Evolutionary conservation across 1,140 invertebrate genomes (phyloP), one percentile per base, ranked within the genome.

Genomic region (Caerostris darwini): DNA sequence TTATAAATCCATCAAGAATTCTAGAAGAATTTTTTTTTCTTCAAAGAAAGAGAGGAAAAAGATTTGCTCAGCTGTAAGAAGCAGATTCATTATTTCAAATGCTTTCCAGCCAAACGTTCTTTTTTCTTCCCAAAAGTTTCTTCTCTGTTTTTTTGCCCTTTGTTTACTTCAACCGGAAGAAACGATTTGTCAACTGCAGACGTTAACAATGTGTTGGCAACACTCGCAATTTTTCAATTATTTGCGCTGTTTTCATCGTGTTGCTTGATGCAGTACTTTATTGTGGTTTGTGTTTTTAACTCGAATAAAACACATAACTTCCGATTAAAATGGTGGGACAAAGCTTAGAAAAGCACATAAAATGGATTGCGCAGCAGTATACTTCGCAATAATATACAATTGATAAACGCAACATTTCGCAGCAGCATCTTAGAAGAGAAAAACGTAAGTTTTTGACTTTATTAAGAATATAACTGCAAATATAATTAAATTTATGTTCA

Each of bases 11-110:
- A 58, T 7, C 7, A 54, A 56, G 14, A 14, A 8, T 14, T 61
- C 19, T 10, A 64, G 85, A 5, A 53, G 50, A 57, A 85, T 85
- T 7, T 8, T 34, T 71, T 83, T n/a, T n/a, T n/a, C n/a, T n/a
- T 34, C 54, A 64, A 64, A 87, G 64, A 34, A n/a, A 87, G 17
- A 87, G 54, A 61, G 34, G 53, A 2, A 61, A 87, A 64, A 61
- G 59, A 64, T 87, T 87, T 87, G 12, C 53, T 7, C 87, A 90
- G 87, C 50, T 90, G 87, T 50, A 6, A 34, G 64, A 54, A 71
- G 87, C 87, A 90, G 64, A 90, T 90, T 71, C 87, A 90, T 90
- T 90, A 90, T 71, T 57, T 57, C 67, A 90, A 71, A 71, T 69
- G 61, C 61, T 90, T 58, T 56, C 64, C 19, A 19, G 10, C 3